These are phyloP conservation scores for Apodemia zela DNA, from an alignment of 2,888 invertebrate genomes.

Conservation along the genomic window DNA sequence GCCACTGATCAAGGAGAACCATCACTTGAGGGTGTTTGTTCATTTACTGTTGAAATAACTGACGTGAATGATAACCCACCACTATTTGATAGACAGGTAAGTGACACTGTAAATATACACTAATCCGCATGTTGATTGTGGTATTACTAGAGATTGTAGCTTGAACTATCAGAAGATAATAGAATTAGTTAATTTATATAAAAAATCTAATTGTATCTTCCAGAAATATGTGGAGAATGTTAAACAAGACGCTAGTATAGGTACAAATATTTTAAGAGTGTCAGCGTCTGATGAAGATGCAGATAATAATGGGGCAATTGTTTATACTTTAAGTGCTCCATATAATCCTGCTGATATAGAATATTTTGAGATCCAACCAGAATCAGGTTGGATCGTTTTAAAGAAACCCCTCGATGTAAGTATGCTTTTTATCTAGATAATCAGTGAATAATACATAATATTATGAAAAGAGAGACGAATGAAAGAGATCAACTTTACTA, in stretches of 20 bases:
- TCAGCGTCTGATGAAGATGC: constrained; percentile 98
- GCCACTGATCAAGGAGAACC: constrained; percentile 99
- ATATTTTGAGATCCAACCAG: constrained; percentile 97
- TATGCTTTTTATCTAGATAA: constrained; percentile 60
- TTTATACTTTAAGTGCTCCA: constrained; percentile 94
- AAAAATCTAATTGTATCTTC: constrained; percentile 56
- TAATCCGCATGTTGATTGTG: constrained; percentile 41
- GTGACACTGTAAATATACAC: constrained; percentile 36
- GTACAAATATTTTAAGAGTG: constrained; percentile 95
- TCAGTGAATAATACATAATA: constrained; percentile 39
- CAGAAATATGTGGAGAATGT: constrained; percentile 98
- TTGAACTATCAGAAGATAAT: not conserved
- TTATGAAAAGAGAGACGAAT: constrained; percentile 65
- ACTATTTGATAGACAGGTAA: constrained; percentile 95
- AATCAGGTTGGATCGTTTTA: constrained; percentile 97
- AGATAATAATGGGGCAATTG: constrained; percentile 97
- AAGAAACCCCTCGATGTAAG: constrained; percentile 98
- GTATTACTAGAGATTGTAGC: constrained; percentile 4
- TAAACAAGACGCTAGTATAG: constrained; percentile 97
- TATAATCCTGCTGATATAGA: constrained; percentile 94
- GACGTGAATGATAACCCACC: constrained; percentile 99
- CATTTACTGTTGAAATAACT: constrained; percentile 98
- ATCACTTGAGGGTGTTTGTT: constrained; percentile 97
- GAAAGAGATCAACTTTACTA: constrained; percentile 73
- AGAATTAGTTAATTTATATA: constrained; percentile 24